A percentile compares a stretch with the other conserved stretches of the same genome.
Evolutionary conservation across 2,888 invertebrate genomes (phyloP).

Genomic region (Nymphalis polychloros): DNA sequence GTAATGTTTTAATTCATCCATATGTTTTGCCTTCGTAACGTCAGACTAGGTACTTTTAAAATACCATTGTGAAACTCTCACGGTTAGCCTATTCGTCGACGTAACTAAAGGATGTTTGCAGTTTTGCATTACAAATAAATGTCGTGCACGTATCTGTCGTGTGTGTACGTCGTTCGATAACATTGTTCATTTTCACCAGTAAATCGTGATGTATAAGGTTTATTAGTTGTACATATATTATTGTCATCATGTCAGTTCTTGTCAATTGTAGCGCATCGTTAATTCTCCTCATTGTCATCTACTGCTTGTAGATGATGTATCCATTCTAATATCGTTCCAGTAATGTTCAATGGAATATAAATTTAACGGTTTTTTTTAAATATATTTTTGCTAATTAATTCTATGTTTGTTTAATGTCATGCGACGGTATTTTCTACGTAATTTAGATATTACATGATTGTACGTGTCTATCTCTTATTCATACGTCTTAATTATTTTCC

Average conservation of each 20-base stretch:
- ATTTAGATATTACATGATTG: too few relatives aligned
- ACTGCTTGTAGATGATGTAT: neutral
- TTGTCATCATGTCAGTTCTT: constrained; percentile 53
- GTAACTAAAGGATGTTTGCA: constrained; percentile 63
- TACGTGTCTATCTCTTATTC: too few relatives aligned
- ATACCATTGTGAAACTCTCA: constrained; percentile 44
- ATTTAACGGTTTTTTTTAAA: constrained; percentile 46
- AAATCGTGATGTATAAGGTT: constrained; percentile 28
- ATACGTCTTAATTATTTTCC: too few relatives aligned
- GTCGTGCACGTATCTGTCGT: constrained; percentile 51
- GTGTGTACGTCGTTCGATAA: constrained; percentile 27
- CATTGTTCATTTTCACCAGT: constrained; percentile 41
- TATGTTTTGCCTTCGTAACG: constrained; percentile 14
- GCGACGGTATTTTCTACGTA: constrained; percentile 49
- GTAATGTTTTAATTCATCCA: constrained; percentile 9
- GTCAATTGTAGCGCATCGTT: constrained; percentile 56
- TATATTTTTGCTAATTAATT: constrained; percentile 37
- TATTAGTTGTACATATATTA: constrained; percentile 37
- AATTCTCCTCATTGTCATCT: constrained; percentile 46
- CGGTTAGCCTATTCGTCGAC: constrained; percentile 39
- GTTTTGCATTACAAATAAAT: constrained; percentile 71
- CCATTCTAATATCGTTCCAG: constrained; percentile 42
- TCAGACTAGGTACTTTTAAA: constrained; percentile 31
- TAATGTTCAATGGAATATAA: constrained; percentile 45
- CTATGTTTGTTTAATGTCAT: constrained; percentile 44